Evolutionary conservation across 2,888 invertebrate genomes (phyloP).

Genomic region (Callyntrura sp.): DNA sequence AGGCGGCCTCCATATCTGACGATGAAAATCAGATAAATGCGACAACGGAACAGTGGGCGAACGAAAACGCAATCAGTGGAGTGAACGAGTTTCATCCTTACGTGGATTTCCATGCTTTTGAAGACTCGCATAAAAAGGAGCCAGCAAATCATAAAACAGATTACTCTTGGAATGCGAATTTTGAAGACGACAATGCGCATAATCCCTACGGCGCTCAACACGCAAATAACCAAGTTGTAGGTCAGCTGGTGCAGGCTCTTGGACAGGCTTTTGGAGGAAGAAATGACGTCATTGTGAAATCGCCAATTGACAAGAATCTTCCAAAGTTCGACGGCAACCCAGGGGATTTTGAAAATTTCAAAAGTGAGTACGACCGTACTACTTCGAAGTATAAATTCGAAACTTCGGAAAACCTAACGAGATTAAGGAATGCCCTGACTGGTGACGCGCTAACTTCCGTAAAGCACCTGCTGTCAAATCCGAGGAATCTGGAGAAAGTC

Average conservation of each 20-base stretch:
- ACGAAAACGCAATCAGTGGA: too few species aligned
- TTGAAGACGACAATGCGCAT: neutral
- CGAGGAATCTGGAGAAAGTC: neutral
- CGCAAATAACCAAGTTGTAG: neutral
- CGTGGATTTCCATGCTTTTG: too few species aligned
- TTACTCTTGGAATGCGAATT: neutral
- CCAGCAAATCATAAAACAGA: neutral
- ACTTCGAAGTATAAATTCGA: neutral
- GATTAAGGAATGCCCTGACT: neutral
- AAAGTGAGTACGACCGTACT: neutral
- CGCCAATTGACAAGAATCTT: neutral
- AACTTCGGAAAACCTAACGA: neutral
- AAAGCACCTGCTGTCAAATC: neutral
- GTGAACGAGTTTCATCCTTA: too few species aligned
- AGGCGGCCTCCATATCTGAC: too few species aligned
- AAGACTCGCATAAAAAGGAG: too few species aligned
- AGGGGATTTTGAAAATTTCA: neutral
- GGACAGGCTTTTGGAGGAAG: too few species aligned
- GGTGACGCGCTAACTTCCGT: conserved; percentile 4
- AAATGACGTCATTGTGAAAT: neutral
- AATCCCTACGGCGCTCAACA: neutral
- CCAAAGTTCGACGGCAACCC: neutral
- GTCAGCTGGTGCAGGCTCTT: too few species aligned
- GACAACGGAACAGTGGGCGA: too few species aligned
- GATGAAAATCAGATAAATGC: too few species aligned